A percentile compares a stretch with the other conserved stretches of the same genome.
Conservation (phyloP, 1,140 invertebrate genomes). For the Scaptomyza pallida region DNA sequence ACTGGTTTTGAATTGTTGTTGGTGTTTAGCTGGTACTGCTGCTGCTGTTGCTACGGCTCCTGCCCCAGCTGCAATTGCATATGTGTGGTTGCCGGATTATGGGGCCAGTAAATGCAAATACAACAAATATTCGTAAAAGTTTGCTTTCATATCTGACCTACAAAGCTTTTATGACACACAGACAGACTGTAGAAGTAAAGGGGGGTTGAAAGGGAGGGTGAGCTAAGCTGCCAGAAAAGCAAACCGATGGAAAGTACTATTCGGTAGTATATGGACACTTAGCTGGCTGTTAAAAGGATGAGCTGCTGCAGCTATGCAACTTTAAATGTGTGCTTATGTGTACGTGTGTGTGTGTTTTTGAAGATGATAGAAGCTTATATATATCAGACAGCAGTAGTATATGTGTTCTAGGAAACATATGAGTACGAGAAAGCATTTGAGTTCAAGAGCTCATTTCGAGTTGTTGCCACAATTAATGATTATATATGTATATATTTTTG, state of each 20-base stretch:
- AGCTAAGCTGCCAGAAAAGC: conserved; percentile 12
- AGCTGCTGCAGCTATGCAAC: conserved; percentile 18
- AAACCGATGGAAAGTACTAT: conserved; percentile 25
- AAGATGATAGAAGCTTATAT: conserved; percentile 9
- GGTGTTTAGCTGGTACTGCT: conserved; percentile 65
- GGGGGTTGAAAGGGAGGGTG: neutral
- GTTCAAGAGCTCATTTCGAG: neutral
- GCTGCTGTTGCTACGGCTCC: conserved; percentile 12
- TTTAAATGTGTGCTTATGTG: conserved; percentile 14
- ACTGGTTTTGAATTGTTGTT: conserved; percentile 70
- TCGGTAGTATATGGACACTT: conserved; percentile 18
- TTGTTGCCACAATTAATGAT: neutral
- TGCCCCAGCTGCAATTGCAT: conserved; percentile 18
- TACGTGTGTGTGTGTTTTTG: neutral
- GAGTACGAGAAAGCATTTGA: neutral
- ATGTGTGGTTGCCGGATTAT: conserved; percentile 23
- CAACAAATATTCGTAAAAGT: conserved; percentile 32
- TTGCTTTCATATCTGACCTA: conserved; percentile 59
- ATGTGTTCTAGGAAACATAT: too few relatives aligned
- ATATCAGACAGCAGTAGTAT: too few relatives aligned
- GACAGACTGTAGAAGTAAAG: neutral
- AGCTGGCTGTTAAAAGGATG: conserved; percentile 33
- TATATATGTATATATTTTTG: too few relatives aligned
- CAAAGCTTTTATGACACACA: conserved; percentile 14
- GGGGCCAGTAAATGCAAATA: conserved; percentile 28